Percentiles rank a stretch among this genome's conserved stretches.
Conservation (phyloP, 2,797 vertebrate genomes). For the Heterohyrax brucei region DNA sequence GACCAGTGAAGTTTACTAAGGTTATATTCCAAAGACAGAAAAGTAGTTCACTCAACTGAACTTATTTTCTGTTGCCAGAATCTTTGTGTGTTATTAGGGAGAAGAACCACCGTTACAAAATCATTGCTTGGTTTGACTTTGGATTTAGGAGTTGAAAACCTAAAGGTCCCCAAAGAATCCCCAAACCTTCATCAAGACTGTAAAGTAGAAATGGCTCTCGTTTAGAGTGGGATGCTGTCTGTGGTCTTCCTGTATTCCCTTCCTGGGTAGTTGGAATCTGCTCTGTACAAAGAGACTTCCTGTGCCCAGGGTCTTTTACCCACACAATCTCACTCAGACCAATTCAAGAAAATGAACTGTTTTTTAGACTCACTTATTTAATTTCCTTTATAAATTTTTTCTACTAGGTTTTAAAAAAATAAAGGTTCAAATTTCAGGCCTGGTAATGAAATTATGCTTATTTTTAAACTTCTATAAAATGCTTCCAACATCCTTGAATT, state of each 20-base stretch:
- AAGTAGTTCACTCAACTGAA: background rate
- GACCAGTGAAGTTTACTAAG: conserved; percentile 15
- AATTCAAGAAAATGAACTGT: conserved; percentile 47
- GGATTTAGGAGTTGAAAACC: background rate
- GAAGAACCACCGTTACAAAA: conserved; percentile 35
- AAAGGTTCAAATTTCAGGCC: conserved; percentile 1
- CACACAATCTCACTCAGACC: background rate
- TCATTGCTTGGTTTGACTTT: conserved; percentile 21
- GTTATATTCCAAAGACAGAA: conserved; percentile 23
- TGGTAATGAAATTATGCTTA: conserved; percentile 69
- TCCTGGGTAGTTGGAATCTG: background rate
- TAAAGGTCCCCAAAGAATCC: background rate
- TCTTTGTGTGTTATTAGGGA: background rate
- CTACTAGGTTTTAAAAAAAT: conserved; percentile 5
- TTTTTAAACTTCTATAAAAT: conserved; percentile 72
- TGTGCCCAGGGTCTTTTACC: background rate
- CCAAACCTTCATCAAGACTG: background rate
- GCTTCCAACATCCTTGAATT: conserved; percentile 63
- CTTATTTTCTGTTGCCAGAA: background rate
- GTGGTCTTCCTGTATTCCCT: background rate
- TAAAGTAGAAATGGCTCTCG: background rate
- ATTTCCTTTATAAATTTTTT: conserved; percentile 52
- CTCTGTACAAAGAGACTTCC: background rate
- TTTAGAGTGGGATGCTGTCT: background rate
- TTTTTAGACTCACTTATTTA: conserved; percentile 19